Base-by-base conservation (phyloP, 1,140 invertebrate species). In the Sitobion miscanthi region DNA sequence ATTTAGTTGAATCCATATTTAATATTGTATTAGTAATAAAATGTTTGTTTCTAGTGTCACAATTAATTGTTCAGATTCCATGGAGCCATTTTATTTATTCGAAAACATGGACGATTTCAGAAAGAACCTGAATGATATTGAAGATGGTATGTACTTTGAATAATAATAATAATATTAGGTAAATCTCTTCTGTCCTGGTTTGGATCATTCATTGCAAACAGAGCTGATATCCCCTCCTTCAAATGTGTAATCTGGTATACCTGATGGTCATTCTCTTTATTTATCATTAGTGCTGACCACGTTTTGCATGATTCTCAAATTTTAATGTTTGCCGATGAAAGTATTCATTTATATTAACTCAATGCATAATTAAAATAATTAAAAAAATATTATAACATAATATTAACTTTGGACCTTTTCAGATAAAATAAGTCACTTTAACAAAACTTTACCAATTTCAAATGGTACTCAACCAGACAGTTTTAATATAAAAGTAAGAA, bases 1-100 rank as follows among this genome's bases (percentile, higher is more conserved):
- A 77, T 77, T n/a, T n/a, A 77, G 14, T 77, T n/a, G 11, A n/a
- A 69, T 62, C 20, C 30, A 62, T 62, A 62, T 62, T n/a, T 30
- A 62, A 62, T 57, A 62, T 62, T 30, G 23, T 8, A 62, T 69
- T 52, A n/a, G 23, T 89, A 42, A 69, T 45, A 69, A 90, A 38
- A 17, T 45, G 30, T 90, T 69, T 90, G 23, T 62, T 52, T 94
- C 94, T 57, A 94, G 94, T 94, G 69, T 94, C 92, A 54, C 45
- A 54, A 89, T 94, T 85, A 87, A 52, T 93, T 86, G 82, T 54
- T 94, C 93, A 45, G 91, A 91, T 93, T 94, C 94, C 42, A 90
- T 94, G 85, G 23, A 90, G 85, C 94, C 93, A 82, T 93, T 89
- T 91, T 90, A 92, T 77, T 93, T 86, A 94, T 94, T 94, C 52